phyloP scores from a whole-genome alignment of 2,888 invertebrate species.

The Therioaphis trifolii region DNA sequence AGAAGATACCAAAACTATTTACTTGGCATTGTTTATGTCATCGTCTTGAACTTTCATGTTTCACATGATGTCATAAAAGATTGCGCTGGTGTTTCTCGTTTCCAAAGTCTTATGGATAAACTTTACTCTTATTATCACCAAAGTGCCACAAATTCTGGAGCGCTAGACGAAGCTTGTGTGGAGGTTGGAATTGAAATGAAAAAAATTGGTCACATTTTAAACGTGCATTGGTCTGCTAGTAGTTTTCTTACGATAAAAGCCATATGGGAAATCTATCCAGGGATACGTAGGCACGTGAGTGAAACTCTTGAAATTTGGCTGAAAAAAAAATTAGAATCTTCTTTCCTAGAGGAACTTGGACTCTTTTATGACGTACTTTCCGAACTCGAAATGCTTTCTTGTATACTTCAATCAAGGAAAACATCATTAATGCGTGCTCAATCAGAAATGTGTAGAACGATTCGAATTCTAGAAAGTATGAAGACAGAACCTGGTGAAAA shows the following conservation, averaged over 20 bases:
- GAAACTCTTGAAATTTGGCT: neutral
- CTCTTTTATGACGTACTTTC: no score
- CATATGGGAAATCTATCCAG: slow-evolving; percentile 13
- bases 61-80: slow-evolving; percentile 31
- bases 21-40: slow-evolving; percentile 23
- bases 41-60: no score
- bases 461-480: neutral
- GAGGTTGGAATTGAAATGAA: no score
- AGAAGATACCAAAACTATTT: slow-evolving; percentile 8
- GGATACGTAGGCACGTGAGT: slow-evolving; percentile 1
- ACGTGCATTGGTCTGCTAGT: no score
- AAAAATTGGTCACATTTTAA: no score
- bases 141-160: no score
- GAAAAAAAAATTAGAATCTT: slow-evolving; percentile 14
- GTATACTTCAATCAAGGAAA: slow-evolving; percentile 7
- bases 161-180: no score
- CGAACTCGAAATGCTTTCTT: slow-evolving; percentile 6
- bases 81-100: neutral
- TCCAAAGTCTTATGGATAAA: no score
- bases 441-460: slow-evolving; percentile 14
- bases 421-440: slow-evolving; percentile 1
- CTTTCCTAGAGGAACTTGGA: no score
- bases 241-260: no score
- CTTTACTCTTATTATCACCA: no score
- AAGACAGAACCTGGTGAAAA: no score